Conservation (phyloP, 2,113 vertebrate species). For the Leiothrix lutea region DNA sequence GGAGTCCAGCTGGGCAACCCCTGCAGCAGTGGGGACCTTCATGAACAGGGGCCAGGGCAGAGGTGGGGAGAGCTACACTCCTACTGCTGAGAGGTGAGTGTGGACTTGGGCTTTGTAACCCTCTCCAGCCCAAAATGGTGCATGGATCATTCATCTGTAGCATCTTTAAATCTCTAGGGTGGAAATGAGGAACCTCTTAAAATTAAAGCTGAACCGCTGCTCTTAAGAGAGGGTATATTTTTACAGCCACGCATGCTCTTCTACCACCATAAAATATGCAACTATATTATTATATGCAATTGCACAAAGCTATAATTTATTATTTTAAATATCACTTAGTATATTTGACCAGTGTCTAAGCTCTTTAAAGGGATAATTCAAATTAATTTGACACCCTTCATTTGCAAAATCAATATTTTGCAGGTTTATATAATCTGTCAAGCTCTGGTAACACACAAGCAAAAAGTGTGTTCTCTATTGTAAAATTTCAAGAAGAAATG, state of each 20-base stretch:
- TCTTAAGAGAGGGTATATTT: not conserved
- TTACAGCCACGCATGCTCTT: not conserved
- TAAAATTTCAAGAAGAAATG: not conserved
- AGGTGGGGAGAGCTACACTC: accelerated
- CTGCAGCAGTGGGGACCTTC: not conserved
- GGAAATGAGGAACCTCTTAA: not conserved
- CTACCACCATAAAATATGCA: not conserved
- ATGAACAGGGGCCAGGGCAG: not conserved
- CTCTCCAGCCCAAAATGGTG: not conserved
- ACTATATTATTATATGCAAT: not conserved
- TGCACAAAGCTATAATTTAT: not conserved
- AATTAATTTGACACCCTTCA: not conserved
- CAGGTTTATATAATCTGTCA: not conserved
- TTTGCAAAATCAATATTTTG: constrained; percentile 9
- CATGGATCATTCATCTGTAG: not conserved
- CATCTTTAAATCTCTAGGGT: not conserved
- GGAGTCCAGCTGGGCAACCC: not conserved
- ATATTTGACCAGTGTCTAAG: not conserved
- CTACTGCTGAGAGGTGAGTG: not conserved
- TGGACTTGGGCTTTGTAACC: not conserved
- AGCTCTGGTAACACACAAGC: not conserved
- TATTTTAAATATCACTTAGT: not conserved
- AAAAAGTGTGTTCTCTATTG: not conserved
- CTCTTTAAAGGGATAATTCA: not conserved
- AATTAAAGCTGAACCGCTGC: not conserved